A percentile compares a stretch with the other conserved stretches of the same genome.
Evolutionary conservation across 53 echinoderm and acorn worm species (phyloP).

Genomic region (Zoroaster sp.): DNA sequence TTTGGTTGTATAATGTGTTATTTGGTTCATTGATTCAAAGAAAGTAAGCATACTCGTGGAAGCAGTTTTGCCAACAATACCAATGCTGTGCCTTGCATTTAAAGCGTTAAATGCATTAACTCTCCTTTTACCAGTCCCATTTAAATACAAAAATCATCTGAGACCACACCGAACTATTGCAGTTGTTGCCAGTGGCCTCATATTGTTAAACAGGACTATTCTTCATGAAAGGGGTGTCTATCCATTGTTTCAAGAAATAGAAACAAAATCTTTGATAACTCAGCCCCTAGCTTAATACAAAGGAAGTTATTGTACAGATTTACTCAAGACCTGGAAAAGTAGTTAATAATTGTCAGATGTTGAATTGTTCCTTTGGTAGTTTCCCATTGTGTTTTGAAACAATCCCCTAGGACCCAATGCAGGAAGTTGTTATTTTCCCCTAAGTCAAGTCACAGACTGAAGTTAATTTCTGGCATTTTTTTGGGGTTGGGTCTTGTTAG

Average conservation of each 20-base stretch:
- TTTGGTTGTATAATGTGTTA: no score
- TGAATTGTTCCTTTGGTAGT: background rate
- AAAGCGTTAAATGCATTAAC: no score
- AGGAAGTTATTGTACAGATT: background rate
- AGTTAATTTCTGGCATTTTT: background rate
- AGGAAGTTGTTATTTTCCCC: constrained; percentile 44
- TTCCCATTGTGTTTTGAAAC: background rate
- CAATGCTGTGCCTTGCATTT: no score
- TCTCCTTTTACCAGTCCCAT: no score
- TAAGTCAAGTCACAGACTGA: background rate
- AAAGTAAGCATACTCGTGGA: no score
- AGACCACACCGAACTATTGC: no score
- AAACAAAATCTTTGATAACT: background rate
- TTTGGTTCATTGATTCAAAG: no score
- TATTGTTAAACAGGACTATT: no score
- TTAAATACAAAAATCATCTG: no score
- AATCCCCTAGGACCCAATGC: constrained; percentile 3
- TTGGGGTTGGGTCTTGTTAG: background rate
- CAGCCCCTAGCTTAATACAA: background rate
- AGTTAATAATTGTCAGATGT: constrained; percentile 10
- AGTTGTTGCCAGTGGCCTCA: no score
- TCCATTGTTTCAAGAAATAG: background rate
- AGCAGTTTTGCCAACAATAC: no score
- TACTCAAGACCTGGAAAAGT: constrained; percentile 17
- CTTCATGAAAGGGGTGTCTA: background rate